Conservation (phyloP, 2,113 vertebrate species). For the Nibea coibor region DNA sequence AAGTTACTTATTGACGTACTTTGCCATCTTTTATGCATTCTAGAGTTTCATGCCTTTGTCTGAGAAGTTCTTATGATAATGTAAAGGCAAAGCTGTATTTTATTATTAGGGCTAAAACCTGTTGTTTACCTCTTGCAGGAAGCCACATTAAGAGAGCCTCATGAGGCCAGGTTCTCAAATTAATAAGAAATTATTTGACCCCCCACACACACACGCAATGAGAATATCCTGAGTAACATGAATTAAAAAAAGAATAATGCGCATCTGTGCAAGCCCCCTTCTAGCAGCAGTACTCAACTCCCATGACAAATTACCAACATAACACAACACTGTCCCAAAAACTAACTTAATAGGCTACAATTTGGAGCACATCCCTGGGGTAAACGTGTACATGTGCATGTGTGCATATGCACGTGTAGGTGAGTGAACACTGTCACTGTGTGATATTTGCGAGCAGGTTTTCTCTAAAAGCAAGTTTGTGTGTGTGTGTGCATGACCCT, state of each 20-base stretch:
- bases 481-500: slow-evolving; percentile 7
- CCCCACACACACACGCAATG: neutral
- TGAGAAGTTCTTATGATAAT: neutral
- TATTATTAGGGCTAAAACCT: neutral
- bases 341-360: slow-evolving; percentile 30
- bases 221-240: neutral
- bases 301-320: slow-evolving; percentile 14
- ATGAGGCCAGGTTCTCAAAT: neutral
- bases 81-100: neutral
- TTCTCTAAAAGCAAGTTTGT: slow-evolving; percentile 6
- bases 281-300: slow-evolving; percentile 18
- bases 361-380: slow-evolving; percentile 49
- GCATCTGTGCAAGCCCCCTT: neutral
- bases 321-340: slow-evolving; percentile 31
- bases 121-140: neutral
- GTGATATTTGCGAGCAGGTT: neutral
- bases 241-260: neutral
- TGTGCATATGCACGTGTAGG: slow-evolving; percentile 7
- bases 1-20: slow-evolving; percentile 15
- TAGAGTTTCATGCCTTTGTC: neutral
- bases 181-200: slow-evolving; percentile 5
- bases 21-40: slow-evolving; percentile 23
- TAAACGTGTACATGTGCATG: neutral
- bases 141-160: neutral
- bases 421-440: slow-evolving; percentile 20